phyloP scores from a whole-genome alignment of 2,113 vertebrate species.

The Centrocercus urophasianus region DNA sequence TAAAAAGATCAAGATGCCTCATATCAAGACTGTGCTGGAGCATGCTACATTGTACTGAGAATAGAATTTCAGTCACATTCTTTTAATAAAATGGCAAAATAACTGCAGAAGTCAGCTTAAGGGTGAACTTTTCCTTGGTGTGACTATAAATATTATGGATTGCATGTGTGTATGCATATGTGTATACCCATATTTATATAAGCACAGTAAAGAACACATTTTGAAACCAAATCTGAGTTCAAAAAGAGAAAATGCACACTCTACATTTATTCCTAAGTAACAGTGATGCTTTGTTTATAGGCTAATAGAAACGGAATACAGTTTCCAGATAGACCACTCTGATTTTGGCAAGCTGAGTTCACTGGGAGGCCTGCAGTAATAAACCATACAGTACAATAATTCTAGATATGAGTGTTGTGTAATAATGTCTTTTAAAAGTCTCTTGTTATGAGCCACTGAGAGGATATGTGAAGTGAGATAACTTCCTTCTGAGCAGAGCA shows the following conservation, averaged over 20 bases:
- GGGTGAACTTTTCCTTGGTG: background rate
- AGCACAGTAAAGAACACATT: background rate
- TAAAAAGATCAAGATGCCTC: slow-evolving; percentile 12
- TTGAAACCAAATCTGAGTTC: slow-evolving; percentile 9
- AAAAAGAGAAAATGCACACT: background rate
- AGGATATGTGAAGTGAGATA: background rate
- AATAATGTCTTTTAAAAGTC: background rate
- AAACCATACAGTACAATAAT: background rate
- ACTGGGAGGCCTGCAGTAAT: background rate
- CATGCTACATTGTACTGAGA: background rate
- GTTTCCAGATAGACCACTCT: background rate
- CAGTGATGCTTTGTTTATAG: background rate
- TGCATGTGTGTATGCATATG: background rate
- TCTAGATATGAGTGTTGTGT: background rate
- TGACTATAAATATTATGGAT: background rate
- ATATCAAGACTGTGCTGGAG: background rate
- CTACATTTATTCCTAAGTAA: background rate
- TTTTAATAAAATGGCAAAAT: background rate
- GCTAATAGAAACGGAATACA: background rate
- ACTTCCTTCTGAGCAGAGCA: background rate
- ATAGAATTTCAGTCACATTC: background rate
- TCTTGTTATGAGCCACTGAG: background rate
- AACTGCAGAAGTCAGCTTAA: background rate
- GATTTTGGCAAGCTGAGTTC: background rate
- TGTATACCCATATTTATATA: background rate